Base-by-base conservation (phyloP, 2,888 invertebrate species). In the Caenorhabditis panamensis region DNA sequence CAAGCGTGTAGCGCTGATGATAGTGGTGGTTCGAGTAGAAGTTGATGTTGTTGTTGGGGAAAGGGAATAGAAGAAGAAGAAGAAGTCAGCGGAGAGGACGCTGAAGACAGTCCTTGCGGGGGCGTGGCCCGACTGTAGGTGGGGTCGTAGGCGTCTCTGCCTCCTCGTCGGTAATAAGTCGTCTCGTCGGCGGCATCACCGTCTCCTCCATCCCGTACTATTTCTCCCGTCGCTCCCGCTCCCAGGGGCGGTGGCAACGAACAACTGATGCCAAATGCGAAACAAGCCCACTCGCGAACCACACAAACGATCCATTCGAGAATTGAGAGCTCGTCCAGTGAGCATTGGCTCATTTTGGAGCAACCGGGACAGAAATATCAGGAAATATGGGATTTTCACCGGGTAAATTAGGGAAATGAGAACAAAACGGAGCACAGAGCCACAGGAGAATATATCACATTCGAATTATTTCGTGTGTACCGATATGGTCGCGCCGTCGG, bases 231-330 rank as follows among this genome's bases (percentile, higher is more conserved):
- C 47, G 56, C 67, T 64, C 18, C 67, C 62, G 56, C 66, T 63
- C 49, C 58, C 44, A 28, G 28, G 11, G 51, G 54, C 59, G 71
- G 51, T 58, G 58, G 28, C 11, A 22, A 20, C 18, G 56, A 28
- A 47, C 68, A 58, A 51, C 31, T 20, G 41, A 77, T 68, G 58
- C 79, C 72, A 64, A 79, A 59, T 47, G 54, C 56, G 72, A 77
- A 71, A 59, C 79, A 82, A 68, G 67, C 64, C 76, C 62, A 20
- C 49, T 76, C 76, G 26, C 49, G 73, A 49, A 56, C 68, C 28
- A 56, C 31, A 13, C 41, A 31, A 9, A 58, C 9, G 5, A 78
- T 9, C 20, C 26, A 66, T n/a, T 44, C 64, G 9, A 73, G 49
- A 11, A 73, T 22, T 18, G 26, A 28, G 2, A 22, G 20, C 6